A percentile compares a stretch with the other conserved stretches of the same genome.
phyloP scores from a whole-genome alignment of 2,797 vertebrate genomes.

The Erethizon dorsatum region DNA sequence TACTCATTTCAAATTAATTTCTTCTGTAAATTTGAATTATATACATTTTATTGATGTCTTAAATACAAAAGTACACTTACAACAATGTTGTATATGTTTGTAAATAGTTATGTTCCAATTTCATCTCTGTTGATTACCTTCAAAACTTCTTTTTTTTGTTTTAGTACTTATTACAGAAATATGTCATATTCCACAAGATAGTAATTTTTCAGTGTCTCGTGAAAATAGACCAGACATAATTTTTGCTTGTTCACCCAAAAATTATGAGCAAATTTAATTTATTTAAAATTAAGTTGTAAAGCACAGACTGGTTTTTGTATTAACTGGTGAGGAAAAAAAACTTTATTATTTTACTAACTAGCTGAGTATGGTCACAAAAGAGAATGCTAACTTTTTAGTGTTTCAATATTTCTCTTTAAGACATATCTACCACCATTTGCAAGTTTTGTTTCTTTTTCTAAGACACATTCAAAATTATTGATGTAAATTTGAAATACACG shows the following conservation, averaged over 20 bases:
- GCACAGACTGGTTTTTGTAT: neutral
- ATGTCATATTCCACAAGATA: conserved; percentile 67
- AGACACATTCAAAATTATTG: neutral
- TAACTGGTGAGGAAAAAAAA: neutral
- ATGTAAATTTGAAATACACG: neutral
- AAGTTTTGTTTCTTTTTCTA: conserved; percentile 6
- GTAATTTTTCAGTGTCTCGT: conserved; percentile 75
- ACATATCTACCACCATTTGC: neutral
- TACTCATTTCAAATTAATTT: conserved; percentile 33
- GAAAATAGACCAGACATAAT: conserved; percentile 66
- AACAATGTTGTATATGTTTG: neutral
- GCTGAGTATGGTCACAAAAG: neutral
- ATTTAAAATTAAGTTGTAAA: conserved; percentile 67
- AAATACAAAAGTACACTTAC: neutral
- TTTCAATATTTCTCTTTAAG: conserved; percentile 2
- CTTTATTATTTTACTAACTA: neutral
- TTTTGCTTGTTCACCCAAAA: conserved; percentile 71
- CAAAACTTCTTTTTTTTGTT: conserved; percentile 70
- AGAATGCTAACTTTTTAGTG: neutral
- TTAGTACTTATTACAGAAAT: conserved; percentile 63
- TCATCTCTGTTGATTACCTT: neutral
- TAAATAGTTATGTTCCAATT: neutral
- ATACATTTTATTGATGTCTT: neutral
- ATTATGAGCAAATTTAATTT: conserved; percentile 62
- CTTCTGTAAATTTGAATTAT: neutral